These are phyloP conservation scores for Xenentodon cancila DNA, from an alignment of 2,797 vertebrate species.

Conservation along the genomic window DNA sequence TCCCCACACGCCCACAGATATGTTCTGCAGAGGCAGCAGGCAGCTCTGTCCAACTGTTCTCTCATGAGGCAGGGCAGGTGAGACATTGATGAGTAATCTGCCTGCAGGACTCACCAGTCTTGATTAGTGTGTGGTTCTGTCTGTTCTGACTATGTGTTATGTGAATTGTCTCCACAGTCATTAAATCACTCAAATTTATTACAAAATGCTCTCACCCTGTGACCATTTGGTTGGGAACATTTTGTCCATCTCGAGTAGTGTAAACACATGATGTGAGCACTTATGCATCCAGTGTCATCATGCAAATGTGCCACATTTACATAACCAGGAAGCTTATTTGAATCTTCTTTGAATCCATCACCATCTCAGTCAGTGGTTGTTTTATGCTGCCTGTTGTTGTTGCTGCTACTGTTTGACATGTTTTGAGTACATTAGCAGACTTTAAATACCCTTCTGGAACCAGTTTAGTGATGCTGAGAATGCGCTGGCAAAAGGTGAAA, in stretches of 20 bases:
- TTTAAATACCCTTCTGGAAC: constrained; percentile 16
- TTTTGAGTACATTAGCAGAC: constrained; percentile 22
- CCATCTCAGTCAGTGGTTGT: background rate
- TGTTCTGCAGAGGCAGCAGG: constrained; percentile 47
- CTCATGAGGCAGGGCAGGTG: constrained; percentile 53
- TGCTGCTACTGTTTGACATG: constrained; percentile 1
- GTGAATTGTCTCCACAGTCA: constrained; percentile 45
- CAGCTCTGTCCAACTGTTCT: constrained; percentile 47
- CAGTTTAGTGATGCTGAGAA: constrained; percentile 34
- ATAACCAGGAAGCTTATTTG: constrained; percentile 39
- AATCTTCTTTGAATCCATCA: constrained; percentile 35
- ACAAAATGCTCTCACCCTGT: constrained; percentile 9
- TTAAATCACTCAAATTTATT: constrained; percentile 38
- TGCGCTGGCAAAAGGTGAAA: constrained; percentile 11
- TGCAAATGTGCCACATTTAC: constrained; percentile 30
- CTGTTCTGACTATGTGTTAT: constrained; percentile 29
- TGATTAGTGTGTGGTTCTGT: constrained; percentile 53
- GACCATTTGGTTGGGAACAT: constrained; percentile 34
- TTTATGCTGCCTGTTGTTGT: constrained; percentile 13
- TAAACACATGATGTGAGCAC: constrained; percentile 25
- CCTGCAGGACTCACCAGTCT: constrained; percentile 44
- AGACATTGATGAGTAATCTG: constrained; percentile 56
- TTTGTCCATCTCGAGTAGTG: constrained; percentile 25
- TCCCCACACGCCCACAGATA: constrained; percentile 32
- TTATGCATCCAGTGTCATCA: constrained; percentile 19